phyloP scores from a whole-genome alignment of 2,888 invertebrate genomes.

The Crossocerus cetratus region DNA sequence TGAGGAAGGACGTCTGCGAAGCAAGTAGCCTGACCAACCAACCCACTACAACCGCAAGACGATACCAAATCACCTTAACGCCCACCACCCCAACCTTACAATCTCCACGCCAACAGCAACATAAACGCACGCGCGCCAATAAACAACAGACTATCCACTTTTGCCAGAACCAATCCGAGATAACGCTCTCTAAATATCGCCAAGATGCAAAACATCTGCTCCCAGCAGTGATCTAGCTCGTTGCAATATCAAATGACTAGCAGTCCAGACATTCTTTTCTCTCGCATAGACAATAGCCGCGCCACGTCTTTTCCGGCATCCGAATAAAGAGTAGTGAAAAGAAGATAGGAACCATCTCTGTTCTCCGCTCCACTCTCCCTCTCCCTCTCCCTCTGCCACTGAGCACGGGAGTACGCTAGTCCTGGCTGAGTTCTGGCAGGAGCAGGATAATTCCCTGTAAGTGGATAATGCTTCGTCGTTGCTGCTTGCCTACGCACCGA shows the following conservation, averaged over 20 bases:
- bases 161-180: no score
- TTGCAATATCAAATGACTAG: slow-evolving; percentile 53
- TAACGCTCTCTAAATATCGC: no score
- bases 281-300: slow-evolving; percentile 59
- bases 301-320: slow-evolving; percentile 57
- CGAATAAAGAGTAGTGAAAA: slow-evolving; percentile 43
- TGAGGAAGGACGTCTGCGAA: slow-evolving; percentile 30
- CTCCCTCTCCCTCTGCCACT: not conserved
- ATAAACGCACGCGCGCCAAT: no score
- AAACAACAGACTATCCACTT: no score
- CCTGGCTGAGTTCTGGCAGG: slow-evolving; percentile 35
- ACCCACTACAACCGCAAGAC: slow-evolving; percentile 18
- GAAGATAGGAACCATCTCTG: slow-evolving; percentile 10
- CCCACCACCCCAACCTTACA: no score
- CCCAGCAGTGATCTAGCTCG: no score
- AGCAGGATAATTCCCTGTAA: slow-evolving; percentile 72
- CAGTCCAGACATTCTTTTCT: not conserved
- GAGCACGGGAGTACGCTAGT: not conserved
- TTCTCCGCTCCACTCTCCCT: not conserved
- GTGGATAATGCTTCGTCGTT: slow-evolving; percentile 71
- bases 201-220: no score
- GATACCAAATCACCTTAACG: not conserved
- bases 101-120: no score
- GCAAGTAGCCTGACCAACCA: slow-evolving; percentile 32
- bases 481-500: slow-evolving; percentile 70